These are phyloP conservation scores for Philhelius pedissequus DNA, from an alignment of 2,888 invertebrate genomes.

Conservation along the genomic window DNA sequence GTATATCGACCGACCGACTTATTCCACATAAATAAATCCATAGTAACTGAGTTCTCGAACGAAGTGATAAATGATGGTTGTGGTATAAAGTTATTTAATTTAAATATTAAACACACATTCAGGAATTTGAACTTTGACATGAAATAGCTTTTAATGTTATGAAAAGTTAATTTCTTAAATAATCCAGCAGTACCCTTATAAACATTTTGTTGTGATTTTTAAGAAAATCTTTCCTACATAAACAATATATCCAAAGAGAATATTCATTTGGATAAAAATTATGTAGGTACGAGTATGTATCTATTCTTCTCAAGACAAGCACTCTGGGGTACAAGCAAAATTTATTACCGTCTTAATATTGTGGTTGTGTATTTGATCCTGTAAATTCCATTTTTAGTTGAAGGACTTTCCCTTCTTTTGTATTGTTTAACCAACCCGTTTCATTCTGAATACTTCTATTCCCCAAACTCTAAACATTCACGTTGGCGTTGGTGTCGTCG, in stretches of 20 bases:
- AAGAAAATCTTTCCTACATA: not conserved
- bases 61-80: slow-evolving; percentile 18
- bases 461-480: not conserved
- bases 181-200: not conserved
- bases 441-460: not conserved
- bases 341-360: slow-evolving; percentile 41
- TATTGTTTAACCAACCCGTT: not conserved
- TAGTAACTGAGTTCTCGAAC: not conserved
- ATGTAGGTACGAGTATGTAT: not conserved
- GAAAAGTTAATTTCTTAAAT: slow-evolving; percentile 19
- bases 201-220: not conserved
- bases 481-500: not conserved
- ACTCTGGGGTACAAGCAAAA: slow-evolving; percentile 21
- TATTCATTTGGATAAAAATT: not conserved
- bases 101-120: slow-evolving; percentile 18
- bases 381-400: slow-evolving; percentile 39
- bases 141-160: slow-evolving; percentile 53
- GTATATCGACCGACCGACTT: too few relatives aligned
- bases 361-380: slow-evolving; percentile 28
- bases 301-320: slow-evolving; percentile 11
- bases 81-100: slow-evolving; percentile 23
- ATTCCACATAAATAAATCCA: not conserved
- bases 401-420: slow-evolving; percentile 4
- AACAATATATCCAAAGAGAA: slow-evolving; percentile 3
- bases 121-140: slow-evolving; percentile 19